Evolutionary conservation across 2,888 invertebrate genomes (phyloP), one percentile per base, ranked within the genome.

Genomic region (Parnassius mnemosyne): DNA sequence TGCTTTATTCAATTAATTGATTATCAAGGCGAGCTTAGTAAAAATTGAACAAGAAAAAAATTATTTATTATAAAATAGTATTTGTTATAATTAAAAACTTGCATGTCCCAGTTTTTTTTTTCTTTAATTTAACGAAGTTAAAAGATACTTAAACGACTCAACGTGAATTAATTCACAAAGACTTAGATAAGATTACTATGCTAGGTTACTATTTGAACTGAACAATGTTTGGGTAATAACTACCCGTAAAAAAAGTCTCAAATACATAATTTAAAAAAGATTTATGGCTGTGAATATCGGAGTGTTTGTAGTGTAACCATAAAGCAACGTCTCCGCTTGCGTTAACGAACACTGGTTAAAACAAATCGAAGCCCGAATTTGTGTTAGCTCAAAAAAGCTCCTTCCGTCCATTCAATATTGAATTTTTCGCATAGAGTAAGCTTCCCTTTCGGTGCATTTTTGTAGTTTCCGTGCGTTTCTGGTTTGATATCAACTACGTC

Each of bases 341-440:
- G 16, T 52, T 11, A 16, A 46, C 3, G 42, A 16, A 11, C 11
- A 51, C 52, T n/a, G 52, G 11, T 60, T 59, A 42, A 56, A 43
- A 43, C 42, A 53, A 74, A 73, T 72, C 64, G 63, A 70, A 66
- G 68, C 72, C 72, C 68, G 65, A 72, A 72, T 72, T 79, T 75
- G 76, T 67, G 70, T 86, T 81, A 77, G 87, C 87, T 89, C 88
- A 89, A 86, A 61, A 13, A 47, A 56, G 80, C 83, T 81, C 87
- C 89, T 89, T 91, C 90, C 90, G 90, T 91, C 90, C 90, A 89
- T 73, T 70, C 70, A 73, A 78, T 75, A 77, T 81, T 81, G 79
- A 81, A 85, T 81, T 81, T 83, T 79, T 81, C 80, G 77, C 79
- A 83, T 85, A 86, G 81, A 74, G 68, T 89, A 87, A 85, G 85